phyloP scores from a whole-genome alignment of 92 coral and sea anemone species.

The Bergia sp. region DNA sequence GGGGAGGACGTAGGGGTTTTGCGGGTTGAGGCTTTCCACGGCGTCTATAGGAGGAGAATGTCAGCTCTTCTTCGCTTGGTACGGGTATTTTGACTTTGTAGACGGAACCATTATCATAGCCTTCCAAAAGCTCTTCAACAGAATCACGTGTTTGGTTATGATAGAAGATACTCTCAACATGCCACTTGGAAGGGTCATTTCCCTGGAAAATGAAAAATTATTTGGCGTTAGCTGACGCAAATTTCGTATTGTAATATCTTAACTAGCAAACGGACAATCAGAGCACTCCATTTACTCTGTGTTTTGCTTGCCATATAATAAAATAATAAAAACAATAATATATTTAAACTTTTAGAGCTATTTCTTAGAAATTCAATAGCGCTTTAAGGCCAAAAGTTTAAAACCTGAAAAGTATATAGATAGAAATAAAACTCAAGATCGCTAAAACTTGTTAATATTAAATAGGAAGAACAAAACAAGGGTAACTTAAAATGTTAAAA shows the following conservation, averaged over 20 bases:
- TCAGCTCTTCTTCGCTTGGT: constrained; percentile 48
- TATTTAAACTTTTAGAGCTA: no score
- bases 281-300: not conserved
- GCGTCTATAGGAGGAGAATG: constrained; percentile 64
- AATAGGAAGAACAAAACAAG: no score
- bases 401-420: no score
- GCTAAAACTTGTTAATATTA: no score
- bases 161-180: constrained; percentile 64
- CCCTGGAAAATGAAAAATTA: constrained; percentile 48
- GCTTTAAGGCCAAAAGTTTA: no score
- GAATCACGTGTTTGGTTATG: constrained; percentile 59
- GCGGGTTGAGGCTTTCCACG: constrained; percentile 70
- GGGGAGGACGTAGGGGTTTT: constrained; percentile 74
- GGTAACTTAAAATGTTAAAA: no score
- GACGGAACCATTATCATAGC: constrained; percentile 51
- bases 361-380: no score
- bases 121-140: constrained; percentile 55
- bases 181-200: constrained; percentile 70
- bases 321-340: no score
- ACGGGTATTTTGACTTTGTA: constrained; percentile 65
- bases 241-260: not conserved
- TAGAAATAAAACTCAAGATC: no score
- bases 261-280: not conserved
- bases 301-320: no score
- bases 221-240: not conserved